phyloP scores from a whole-genome alignment of 2,113 vertebrate species.

The Malurus melanocephalus region DNA sequence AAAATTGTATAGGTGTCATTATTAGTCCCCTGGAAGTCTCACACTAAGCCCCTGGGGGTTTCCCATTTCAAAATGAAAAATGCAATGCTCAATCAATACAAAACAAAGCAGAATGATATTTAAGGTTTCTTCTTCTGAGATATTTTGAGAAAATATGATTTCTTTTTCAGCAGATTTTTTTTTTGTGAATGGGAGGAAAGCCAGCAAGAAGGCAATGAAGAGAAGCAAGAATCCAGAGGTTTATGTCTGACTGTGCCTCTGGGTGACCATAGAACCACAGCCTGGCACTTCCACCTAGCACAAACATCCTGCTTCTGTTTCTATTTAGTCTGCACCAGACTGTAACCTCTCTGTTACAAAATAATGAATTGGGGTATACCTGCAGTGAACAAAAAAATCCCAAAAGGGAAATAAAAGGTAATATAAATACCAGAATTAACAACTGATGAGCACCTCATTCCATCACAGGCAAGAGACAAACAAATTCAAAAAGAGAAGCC shows the following conservation, averaged over 20 bases:
- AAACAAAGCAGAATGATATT: neutral
- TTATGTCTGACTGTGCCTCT: neutral
- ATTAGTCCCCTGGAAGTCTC: neutral
- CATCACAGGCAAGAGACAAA: neutral
- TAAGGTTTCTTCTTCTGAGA: neutral
- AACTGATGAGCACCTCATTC: neutral
- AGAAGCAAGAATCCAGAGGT: neutral
- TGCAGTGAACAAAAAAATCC: neutral
- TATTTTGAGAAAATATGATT: neutral
- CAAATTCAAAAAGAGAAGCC: neutral
- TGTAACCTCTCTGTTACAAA: neutral
- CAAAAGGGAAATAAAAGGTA: neutral
- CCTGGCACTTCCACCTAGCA: neutral
- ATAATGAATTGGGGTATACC: neutral
- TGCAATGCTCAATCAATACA: neutral
- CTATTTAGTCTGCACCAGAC: neutral
- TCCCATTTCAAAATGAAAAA: neutral
- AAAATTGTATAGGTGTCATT: neutral
- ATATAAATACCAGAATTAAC: neutral
- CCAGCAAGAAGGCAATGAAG: neutral
- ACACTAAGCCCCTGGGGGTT: neutral
- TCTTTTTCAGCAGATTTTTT: neutral
- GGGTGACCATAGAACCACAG: neutral
- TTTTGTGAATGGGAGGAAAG: neutral
- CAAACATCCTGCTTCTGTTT: neutral